These are phyloP conservation scores for Peromyscus attwateri DNA, from an alignment of 2,797 vertebrate species.

Conservation along the genomic window DNA sequence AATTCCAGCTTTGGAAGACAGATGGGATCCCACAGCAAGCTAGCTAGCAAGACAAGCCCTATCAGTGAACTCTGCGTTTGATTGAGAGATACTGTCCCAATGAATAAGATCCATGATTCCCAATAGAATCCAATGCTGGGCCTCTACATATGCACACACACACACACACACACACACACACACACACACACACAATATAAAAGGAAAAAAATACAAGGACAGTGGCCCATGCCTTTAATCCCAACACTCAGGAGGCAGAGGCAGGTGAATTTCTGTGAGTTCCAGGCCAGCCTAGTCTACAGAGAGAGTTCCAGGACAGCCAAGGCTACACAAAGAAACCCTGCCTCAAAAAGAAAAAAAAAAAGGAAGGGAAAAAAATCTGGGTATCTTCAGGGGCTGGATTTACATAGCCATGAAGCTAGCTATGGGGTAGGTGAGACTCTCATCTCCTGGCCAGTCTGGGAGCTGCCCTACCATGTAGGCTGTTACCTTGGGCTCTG, in stretches of 20 bases:
- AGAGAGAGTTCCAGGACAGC: neutral
- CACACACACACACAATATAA: neutral
- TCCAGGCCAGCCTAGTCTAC: neutral
- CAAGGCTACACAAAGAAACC: neutral
- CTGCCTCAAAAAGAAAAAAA: neutral
- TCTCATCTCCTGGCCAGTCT: rapidly evolving
- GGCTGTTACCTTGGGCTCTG: neutral
- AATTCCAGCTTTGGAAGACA: neutral
- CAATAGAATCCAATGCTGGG: neutral
- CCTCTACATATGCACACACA: neutral
- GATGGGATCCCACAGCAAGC: neutral
- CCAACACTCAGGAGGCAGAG: neutral
- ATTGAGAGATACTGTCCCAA: neutral
- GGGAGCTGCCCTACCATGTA: too few relatives aligned
- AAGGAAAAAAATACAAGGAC: neutral
- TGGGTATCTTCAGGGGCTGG: neutral
- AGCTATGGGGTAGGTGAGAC: neutral
- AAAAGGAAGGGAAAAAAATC: rapidly evolving
- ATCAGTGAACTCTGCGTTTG: neutral
- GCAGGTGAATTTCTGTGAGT: neutral
- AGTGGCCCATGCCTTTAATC: neutral
- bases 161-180: neutral
- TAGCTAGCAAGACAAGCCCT: neutral
- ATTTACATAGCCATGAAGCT: neutral
- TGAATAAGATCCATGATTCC: neutral